Conservation (phyloP, 2,888 invertebrate species). For the Phalera bucephala region DNA sequence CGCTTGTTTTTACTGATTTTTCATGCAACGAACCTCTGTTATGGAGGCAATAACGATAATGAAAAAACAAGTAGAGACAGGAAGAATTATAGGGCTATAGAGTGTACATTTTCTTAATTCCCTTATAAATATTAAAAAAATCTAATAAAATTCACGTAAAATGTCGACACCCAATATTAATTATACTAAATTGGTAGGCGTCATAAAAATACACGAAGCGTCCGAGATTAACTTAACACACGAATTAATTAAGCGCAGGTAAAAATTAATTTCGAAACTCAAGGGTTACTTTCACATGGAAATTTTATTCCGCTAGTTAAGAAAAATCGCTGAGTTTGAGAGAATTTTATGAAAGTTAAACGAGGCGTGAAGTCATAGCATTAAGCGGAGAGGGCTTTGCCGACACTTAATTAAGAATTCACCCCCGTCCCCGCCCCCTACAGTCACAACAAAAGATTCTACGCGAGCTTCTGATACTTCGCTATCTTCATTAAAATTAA, state of each 20-base stretch:
- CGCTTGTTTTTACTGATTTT: constrained; percentile 61
- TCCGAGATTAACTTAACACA: constrained; percentile 7
- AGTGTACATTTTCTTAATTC: constrained; percentile 32
- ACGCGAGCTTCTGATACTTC: constrained; percentile 45
- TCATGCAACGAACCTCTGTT: constrained; percentile 53
- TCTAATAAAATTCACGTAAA: constrained; percentile 23
- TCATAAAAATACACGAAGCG: constrained; percentile 20
- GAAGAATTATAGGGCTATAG: constrained; percentile 49
- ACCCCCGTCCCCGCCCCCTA: constrained; percentile 53
- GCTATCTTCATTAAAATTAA: constrained; percentile 70
- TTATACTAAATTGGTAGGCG: constrained; percentile 20
- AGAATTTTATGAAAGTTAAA: constrained; percentile 81
- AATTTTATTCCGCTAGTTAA: constrained; percentile 66
- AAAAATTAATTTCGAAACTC: constrained; percentile 8
- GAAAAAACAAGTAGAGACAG: constrained; percentile 40
- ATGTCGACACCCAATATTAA: constrained; percentile 23
- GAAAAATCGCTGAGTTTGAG: constrained; percentile 75
- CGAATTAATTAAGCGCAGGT: constrained; percentile 6
- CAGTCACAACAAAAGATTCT: constrained; percentile 76
- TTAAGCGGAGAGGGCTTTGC: constrained; percentile 76
- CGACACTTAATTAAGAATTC: constrained; percentile 81
- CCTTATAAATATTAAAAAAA: constrained; percentile 31
- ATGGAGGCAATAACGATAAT: constrained; percentile 55
- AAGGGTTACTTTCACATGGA: constrained; percentile 39
- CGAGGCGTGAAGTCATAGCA: constrained; percentile 79